Evolutionary conservation across 2,888 invertebrate genomes (phyloP).

Genomic region (Cryptocephalus moraei): DNA sequence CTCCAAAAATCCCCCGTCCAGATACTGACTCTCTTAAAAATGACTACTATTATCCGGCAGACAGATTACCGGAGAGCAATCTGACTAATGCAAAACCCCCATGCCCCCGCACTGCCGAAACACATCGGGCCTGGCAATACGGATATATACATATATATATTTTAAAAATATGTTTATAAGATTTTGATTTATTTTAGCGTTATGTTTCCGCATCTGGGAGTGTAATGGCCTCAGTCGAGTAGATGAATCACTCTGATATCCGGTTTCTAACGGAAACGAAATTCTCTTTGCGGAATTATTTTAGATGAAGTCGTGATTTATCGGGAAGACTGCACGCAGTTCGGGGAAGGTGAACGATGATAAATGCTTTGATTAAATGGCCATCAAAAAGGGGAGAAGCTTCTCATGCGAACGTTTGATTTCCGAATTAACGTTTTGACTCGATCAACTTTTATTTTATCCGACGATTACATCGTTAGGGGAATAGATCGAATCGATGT

Average conservation of each 20-base stretch:
- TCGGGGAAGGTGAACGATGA: too few species aligned
- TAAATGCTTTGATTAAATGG: too few species aligned
- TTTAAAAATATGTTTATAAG: constrained; percentile 31
- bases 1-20: constrained; percentile 3
- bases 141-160: constrained; percentile 16
- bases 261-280: constrained; percentile 8
- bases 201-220: constrained; percentile 20
- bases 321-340: neutral
- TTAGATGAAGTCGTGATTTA: constrained; percentile 14
- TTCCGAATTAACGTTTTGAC: too few species aligned
- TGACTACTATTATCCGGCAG: constrained; percentile 36
- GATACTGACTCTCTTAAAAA: constrained; percentile 31
- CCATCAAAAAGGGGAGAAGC: too few species aligned
- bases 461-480: too few species aligned
- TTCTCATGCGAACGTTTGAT: too few species aligned
- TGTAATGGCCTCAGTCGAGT: constrained; percentile 8
- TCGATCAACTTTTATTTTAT: too few species aligned
- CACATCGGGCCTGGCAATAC: too few species aligned
- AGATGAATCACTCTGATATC: constrained; percentile 21
- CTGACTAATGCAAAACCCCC: constrained; percentile 30
- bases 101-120: neutral
- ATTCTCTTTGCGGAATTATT: constrained; percentile 11
- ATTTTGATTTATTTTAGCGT: constrained; percentile 30
- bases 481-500: too few species aligned
- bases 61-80: constrained; percentile 31